phyloP scores from a whole-genome alignment of 2,113 vertebrate species.

The Paradoxurus hermaphroditus region DNA sequence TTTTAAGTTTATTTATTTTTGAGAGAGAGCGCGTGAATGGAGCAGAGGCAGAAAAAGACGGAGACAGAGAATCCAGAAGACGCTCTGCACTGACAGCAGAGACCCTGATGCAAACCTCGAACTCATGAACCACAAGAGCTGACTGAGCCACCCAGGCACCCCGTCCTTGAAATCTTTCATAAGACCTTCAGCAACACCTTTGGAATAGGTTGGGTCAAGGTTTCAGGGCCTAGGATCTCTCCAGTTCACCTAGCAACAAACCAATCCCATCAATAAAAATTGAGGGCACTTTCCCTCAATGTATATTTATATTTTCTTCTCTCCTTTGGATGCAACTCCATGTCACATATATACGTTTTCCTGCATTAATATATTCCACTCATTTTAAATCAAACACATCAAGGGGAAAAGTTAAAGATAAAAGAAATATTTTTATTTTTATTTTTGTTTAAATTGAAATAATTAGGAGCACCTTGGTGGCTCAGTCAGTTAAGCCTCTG shows the following conservation, averaged over 20 bases:
- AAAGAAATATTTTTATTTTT: background rate
- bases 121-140: too few relatives aligned
- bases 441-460: too few relatives aligned
- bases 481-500: too few relatives aligned
- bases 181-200: background rate
- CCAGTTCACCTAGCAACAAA: background rate
- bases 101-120: too few relatives aligned
- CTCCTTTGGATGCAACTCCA: too few relatives aligned
- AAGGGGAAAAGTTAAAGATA: background rate
- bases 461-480: too few relatives aligned
- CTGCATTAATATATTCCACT: background rate
- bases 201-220: background rate
- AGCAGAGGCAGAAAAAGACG: too few relatives aligned
- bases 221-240: background rate
- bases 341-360: background rate
- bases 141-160: too few relatives aligned
- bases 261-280: background rate
- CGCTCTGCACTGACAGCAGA: too few relatives aligned
- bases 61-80: too few relatives aligned
- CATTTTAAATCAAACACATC: background rate
- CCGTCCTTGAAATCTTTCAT: background rate
- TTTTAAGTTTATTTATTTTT: too few relatives aligned
- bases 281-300: background rate
- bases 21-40: too few relatives aligned
- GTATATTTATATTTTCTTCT: background rate